Evolutionary conservation across 2,888 invertebrate species (phyloP).

Genomic region (Choreutis nemorana): DNA sequence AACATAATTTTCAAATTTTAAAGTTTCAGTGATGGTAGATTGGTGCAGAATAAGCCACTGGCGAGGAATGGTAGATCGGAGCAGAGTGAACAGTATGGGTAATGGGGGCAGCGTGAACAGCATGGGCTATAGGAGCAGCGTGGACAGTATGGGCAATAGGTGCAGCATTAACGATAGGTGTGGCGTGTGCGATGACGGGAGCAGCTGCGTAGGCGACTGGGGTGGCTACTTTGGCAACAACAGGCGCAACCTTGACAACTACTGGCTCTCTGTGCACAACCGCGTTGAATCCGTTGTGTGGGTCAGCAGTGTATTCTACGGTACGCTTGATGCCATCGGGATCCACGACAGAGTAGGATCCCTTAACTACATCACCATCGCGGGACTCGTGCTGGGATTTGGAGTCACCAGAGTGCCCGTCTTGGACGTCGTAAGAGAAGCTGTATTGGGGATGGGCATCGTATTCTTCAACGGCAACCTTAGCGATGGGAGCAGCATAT

Average conservation of each 20-base stretch:
- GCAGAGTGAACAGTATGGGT: slow-evolving; percentile 16
- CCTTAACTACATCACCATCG: slow-evolving; percentile 56
- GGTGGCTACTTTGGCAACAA: slow-evolving; percentile 17
- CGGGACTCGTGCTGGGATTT: slow-evolving; percentile 56
- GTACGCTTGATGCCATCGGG: slow-evolving; percentile 56
- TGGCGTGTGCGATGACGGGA: slow-evolving; percentile 9
- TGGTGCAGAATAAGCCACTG: slow-evolving; percentile 16
- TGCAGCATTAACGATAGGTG: slow-evolving; percentile 15
- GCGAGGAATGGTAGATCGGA: slow-evolving; percentile 11
- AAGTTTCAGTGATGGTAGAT: slow-evolving; percentile 30
- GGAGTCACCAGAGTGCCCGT: slow-evolving; percentile 52
- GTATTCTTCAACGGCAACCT: slow-evolving; percentile 21
- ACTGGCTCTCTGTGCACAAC: slow-evolving; percentile 53
- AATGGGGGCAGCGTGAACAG: slow-evolving; percentile 31
- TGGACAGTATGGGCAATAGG: slow-evolving; percentile 16
- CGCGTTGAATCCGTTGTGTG: slow-evolving; percentile 59
- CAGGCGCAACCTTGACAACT: slow-evolving; percentile 22
- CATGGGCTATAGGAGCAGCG: slow-evolving; percentile 30
- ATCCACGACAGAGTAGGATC: slow-evolving; percentile 55
- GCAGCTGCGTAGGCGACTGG: slow-evolving; percentile 14
- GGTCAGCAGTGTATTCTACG: slow-evolving; percentile 60
- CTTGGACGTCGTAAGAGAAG: slow-evolving; percentile 58
- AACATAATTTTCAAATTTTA: slow-evolving; percentile 6
- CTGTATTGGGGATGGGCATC: slow-evolving; percentile 36
- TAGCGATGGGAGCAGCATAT: slow-evolving; percentile 9